A percentile compares a stretch with the other conserved stretches of the same genome.
Evolutionary conservation across 1,140 invertebrate species (phyloP).

Genomic region (Trichoplusia ni): DNA sequence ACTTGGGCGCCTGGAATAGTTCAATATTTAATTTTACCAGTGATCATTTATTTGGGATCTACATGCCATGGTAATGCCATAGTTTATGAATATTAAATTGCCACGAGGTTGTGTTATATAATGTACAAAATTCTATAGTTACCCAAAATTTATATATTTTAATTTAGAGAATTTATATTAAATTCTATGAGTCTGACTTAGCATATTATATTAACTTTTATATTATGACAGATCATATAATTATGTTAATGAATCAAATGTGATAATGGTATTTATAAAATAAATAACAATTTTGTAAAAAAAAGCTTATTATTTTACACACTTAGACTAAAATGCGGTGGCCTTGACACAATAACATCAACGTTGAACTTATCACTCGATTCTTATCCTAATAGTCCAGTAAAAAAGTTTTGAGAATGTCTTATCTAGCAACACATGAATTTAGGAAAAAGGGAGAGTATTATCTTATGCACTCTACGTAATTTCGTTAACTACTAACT

Average conservation of each 20-base stretch:
- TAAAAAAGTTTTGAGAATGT: too few relatives aligned
- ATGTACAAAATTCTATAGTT: constrained; percentile 75
- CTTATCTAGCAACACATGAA: too few relatives aligned
- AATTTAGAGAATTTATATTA: constrained; percentile 75
- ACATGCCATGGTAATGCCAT: constrained; percentile 59
- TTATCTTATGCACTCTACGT: too few relatives aligned
- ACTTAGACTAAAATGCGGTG: too few relatives aligned
- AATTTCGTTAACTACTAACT: too few relatives aligned
- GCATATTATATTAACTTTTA: constrained; percentile 55
- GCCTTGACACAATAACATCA: too few relatives aligned
- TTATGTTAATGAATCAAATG: constrained; percentile 58
- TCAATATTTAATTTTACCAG: constrained; percentile 48
- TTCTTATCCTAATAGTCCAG: too few relatives aligned
- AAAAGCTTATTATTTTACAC: background rate
- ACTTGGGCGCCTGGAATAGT: constrained; percentile 39
- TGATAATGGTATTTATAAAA: constrained; percentile 76
- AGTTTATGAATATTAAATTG: constrained; percentile 58
- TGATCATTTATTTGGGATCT: constrained; percentile 1
- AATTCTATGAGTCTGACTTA: constrained; percentile 79
- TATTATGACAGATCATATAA: constrained; percentile 62
- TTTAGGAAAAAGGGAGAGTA: too few relatives aligned
- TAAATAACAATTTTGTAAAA: constrained; percentile 46
- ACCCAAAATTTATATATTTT: constrained; percentile 64
- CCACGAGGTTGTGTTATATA: constrained; percentile 73
- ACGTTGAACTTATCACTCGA: too few relatives aligned